Evolutionary conservation across 2,113 vertebrate species (phyloP).

Genomic region (Amblyopsis rosae): DNA sequence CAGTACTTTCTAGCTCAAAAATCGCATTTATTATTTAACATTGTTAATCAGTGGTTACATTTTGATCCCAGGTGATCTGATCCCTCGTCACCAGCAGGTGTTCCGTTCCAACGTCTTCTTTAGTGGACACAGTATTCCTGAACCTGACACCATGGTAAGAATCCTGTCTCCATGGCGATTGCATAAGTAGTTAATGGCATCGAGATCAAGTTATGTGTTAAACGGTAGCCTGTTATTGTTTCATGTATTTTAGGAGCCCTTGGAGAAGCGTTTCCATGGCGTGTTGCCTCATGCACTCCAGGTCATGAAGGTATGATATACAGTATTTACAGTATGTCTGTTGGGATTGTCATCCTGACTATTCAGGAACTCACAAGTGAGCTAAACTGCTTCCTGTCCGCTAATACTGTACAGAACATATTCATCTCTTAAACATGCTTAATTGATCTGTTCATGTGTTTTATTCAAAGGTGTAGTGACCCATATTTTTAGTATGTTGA

Average conservation of each 20-base stretch:
- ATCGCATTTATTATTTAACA: too few species aligned
- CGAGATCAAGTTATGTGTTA: neutral
- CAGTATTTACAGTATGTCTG: too few species aligned
- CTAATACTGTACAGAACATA: too few species aligned
- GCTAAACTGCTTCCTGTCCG: too few species aligned
- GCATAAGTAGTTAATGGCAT: neutral
- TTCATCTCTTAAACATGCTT: too few species aligned
- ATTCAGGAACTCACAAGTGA: too few species aligned
- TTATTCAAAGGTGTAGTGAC: too few species aligned
- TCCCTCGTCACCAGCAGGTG: conserved; percentile 80
- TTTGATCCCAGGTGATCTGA: conserved; percentile 75
- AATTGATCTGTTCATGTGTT: too few species aligned
- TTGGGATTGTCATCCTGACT: too few species aligned
- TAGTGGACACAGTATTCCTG: conserved; percentile 80
- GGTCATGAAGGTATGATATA: conserved; percentile 74
- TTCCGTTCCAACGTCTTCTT: conserved; percentile 82
- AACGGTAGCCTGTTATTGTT: neutral
- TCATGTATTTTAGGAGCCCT: conserved; percentile 65
- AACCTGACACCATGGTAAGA: conserved; percentile 76
- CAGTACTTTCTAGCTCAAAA: too few species aligned
- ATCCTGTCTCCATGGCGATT: neutral
- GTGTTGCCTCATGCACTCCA: conserved; percentile 65
- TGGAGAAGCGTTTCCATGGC: conserved; percentile 74
- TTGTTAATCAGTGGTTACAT: neutral
- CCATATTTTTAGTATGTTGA: neutral